These are phyloP conservation scores for Crematogaster levior DNA, from an alignment of 2,888 invertebrate genomes.

Conservation along the genomic window DNA sequence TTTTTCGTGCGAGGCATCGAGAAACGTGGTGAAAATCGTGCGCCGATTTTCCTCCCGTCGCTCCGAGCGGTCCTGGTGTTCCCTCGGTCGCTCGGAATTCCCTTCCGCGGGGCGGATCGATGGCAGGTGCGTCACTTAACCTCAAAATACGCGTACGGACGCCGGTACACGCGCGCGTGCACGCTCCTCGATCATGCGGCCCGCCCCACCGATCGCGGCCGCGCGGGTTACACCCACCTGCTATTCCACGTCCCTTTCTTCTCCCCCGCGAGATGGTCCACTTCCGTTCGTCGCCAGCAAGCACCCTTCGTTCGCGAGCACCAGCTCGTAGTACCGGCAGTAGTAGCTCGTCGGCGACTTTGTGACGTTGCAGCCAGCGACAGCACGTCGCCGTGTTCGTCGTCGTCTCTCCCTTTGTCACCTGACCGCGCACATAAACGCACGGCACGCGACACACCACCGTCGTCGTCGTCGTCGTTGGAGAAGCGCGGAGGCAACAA, in stretches of 20 bases:
- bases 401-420: slow-evolving; percentile 65
- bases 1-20: too few relatives aligned
- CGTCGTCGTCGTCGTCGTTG: slow-evolving; percentile 46
- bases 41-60: too few relatives aligned
- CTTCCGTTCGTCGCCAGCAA: not conserved
- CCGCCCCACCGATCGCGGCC: not conserved
- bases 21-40: too few relatives aligned
- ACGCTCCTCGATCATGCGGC: slow-evolving; percentile 53
- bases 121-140: slow-evolving; percentile 76
- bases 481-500: slow-evolving; percentile 37
- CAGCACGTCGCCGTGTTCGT: not conserved
- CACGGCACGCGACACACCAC: slow-evolving; percentile 58
- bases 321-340: slow-evolving; percentile 33
- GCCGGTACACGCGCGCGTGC: slow-evolving; percentile 60
- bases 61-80: too few relatives aligned
- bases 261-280: not conserved
- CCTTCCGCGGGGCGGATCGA: slow-evolving; percentile 68
- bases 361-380: not conserved
- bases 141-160: slow-evolving; percentile 69
- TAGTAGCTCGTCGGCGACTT: too few relatives aligned
- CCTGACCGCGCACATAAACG: slow-evolving; percentile 72
- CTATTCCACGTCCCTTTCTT: slow-evolving; percentile 61
- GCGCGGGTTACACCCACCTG: slow-evolving; percentile 80
- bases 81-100: not conserved
- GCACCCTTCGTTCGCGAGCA: slow-evolving; percentile 32